These are phyloP conservation scores for Drosophila carrolli DNA, from an alignment of 1,140 invertebrate genomes.

Conservation along the genomic window DNA sequence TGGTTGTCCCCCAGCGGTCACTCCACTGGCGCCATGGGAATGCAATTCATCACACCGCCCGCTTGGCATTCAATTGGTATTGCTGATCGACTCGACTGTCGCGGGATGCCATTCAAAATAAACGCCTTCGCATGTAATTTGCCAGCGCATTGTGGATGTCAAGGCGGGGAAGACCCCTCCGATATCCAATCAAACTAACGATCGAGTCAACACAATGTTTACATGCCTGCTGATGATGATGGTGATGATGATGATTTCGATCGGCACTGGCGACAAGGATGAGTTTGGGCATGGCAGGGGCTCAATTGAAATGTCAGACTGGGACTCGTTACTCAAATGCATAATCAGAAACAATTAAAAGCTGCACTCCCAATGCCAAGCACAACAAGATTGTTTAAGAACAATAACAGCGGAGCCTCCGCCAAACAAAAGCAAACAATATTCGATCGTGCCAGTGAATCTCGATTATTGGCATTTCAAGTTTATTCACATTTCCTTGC, in stretches of 20 bases:
- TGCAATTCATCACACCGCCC: constrained; percentile 70
- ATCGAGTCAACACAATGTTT: constrained; percentile 42
- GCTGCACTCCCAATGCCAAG: constrained; percentile 39
- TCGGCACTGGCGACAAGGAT: constrained; percentile 21
- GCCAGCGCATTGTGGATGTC: constrained; percentile 36
- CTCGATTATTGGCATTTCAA: constrained; percentile 49
- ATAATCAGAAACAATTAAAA: constrained; percentile 78
- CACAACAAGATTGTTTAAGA: constrained; percentile 33
- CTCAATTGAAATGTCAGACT: constrained; percentile 70
- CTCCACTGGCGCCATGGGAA: constrained; percentile 26
- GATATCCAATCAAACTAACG: constrained; percentile 33
- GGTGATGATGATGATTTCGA: constrained; percentile 1
- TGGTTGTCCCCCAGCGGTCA: neutral
- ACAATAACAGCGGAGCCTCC: constrained; percentile 31
- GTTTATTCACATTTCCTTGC: constrained; percentile 70
- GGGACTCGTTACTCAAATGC: constrained; percentile 56
- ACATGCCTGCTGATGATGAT: constrained; percentile 37
- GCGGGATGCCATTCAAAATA: constrained; percentile 34
- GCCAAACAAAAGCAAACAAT: constrained; percentile 58
- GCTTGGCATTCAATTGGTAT: constrained; percentile 61
- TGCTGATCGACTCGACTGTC: constrained; percentile 51
- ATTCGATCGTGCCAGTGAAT: no score
- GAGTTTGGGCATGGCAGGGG: constrained; percentile 22
- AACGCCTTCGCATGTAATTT: constrained; percentile 26
- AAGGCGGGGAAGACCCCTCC: constrained; percentile 31